Percentiles rank a stretch among this genome's conserved stretches.
phyloP scores from a whole-genome alignment of 2,797 vertebrate species.

The Ctenochaetus hawaiiensis region DNA sequence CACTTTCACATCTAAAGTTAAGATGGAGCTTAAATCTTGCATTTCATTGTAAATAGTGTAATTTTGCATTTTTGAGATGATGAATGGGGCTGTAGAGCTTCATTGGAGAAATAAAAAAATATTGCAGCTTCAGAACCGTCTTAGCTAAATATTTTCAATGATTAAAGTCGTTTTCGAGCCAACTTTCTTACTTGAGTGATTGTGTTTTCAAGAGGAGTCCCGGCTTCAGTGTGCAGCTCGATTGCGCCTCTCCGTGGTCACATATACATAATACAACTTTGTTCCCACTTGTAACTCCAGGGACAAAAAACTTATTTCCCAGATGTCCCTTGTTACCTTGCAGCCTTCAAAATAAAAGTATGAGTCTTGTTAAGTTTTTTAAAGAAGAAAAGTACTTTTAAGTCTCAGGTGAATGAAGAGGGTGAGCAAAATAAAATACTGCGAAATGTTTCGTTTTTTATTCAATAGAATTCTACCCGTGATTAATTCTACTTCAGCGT shows the following conservation, averaged over 20 bases:
- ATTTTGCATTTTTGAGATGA: not conserved
- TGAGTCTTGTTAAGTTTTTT: not conserved
- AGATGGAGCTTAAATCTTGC: not conserved
- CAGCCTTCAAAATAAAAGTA: slow-evolving; percentile 40
- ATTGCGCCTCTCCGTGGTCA: slow-evolving; percentile 51
- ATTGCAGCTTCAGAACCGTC: not conserved
- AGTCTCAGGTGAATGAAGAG: not conserved
- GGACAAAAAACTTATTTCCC: slow-evolving; percentile 51
- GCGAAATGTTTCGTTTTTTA: too few species aligned
- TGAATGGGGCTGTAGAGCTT: not conserved
- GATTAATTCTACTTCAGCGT: too few species aligned
- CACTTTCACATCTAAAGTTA: not conserved
- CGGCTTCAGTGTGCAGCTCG: slow-evolving; percentile 18
- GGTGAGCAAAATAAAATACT: too few species aligned
- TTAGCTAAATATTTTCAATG: not conserved
- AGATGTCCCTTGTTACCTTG: not conserved
- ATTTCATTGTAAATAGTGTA: not conserved
- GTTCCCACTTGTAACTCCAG: not conserved
- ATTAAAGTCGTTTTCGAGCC: not conserved
- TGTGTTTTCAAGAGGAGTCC: not conserved
- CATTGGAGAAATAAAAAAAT: too few species aligned
- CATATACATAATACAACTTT: slow-evolving; percentile 8
- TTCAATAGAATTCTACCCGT: too few species aligned
- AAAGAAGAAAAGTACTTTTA: not conserved
- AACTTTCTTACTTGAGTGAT: not conserved